These are phyloP conservation scores for Hozukius guyotensis DNA, from an alignment of 2,797 vertebrate genomes.

Conservation along the genomic window DNA sequence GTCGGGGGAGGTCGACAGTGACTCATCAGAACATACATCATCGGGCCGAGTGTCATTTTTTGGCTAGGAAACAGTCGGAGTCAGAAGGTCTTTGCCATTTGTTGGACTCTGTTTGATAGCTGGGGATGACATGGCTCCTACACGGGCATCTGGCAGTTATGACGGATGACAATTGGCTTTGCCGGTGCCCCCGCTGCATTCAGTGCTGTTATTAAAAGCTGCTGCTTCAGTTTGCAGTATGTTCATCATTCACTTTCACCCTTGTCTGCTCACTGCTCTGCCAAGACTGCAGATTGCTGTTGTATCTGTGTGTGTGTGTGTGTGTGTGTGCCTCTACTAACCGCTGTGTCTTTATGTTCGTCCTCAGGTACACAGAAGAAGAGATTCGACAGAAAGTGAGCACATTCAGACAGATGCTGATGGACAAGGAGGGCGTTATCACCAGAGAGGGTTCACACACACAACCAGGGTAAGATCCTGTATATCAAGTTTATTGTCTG, in stretches of 20 bases:
- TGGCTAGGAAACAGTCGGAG: neutral
- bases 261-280: neutral
- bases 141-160: slow-evolving; percentile 5
- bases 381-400: slow-evolving; percentile 97
- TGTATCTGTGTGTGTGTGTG: neutral
- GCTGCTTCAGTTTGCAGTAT: neutral
- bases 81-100: slow-evolving; percentile 18
- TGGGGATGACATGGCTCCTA: neutral
- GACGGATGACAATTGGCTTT: slow-evolving; percentile 30
- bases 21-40: slow-evolving; percentile 46
- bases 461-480: slow-evolving; percentile 88
- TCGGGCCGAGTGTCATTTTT: slow-evolving; percentile 10
- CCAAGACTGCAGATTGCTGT: neutral
- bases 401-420: slow-evolving; percentile 98
- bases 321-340: slow-evolving; percentile 10
- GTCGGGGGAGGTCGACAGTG: slow-evolving; percentile 14
- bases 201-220: slow-evolving; percentile 2
- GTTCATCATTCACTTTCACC: neutral
- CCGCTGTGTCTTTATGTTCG: slow-evolving; percentile 5
- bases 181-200: neutral
- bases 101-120: slow-evolving; percentile 22
- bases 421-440: slow-evolving; percentile 98
- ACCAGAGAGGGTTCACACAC: slow-evolving; percentile 92
- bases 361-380: slow-evolving; percentile 92
- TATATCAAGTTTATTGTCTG: neutral